Percentiles rank a stretch among this genome's conserved stretches.
Evolutionary conservation across 2,797 vertebrate species (phyloP).

Genomic region (Danio tinwini): DNA sequence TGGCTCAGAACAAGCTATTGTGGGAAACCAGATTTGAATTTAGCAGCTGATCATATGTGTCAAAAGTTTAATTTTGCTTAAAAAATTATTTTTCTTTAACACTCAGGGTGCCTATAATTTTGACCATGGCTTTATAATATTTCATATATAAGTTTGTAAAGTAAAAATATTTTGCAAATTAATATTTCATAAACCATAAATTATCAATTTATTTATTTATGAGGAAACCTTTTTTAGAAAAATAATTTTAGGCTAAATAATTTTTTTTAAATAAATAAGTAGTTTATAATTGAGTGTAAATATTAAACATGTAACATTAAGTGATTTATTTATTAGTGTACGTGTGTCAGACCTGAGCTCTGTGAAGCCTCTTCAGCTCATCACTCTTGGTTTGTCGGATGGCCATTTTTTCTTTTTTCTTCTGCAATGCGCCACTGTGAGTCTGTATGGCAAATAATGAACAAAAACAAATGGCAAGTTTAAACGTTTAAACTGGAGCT

Average conservation of each 20-base stretch:
- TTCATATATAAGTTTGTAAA: neutral
- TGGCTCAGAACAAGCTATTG: too few relatives aligned
- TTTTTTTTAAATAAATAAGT: neutral
- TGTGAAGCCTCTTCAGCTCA: conserved; percentile 89
- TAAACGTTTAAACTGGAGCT: neutral
- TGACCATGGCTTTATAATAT: too few relatives aligned
- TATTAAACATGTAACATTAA: too few relatives aligned
- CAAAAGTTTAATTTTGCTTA: too few relatives aligned
- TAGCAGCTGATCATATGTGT: too few relatives aligned
- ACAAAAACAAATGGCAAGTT: neutral
- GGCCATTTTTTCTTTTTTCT: conserved; percentile 81
- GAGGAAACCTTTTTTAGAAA: neutral
- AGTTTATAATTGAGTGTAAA: neutral
- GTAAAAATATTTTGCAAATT: neutral
- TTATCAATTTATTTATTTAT: too few relatives aligned
- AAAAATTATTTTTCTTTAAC: too few relatives aligned
- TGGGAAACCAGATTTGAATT: too few relatives aligned
- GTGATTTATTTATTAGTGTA: neutral
- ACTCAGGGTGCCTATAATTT: too few relatives aligned
- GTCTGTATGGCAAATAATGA: conserved; percentile 40
- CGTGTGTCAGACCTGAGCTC: conserved; percentile 85
- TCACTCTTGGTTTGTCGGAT: conserved; percentile 85
- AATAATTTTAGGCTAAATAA: too few relatives aligned
- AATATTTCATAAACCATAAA: too few relatives aligned
- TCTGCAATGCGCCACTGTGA: conserved; percentile 72